Evolutionary conservation across 2,888 invertebrate genomes (phyloP), one percentile per base, ranked within the genome.

Genomic region (Dryococelus australis): DNA sequence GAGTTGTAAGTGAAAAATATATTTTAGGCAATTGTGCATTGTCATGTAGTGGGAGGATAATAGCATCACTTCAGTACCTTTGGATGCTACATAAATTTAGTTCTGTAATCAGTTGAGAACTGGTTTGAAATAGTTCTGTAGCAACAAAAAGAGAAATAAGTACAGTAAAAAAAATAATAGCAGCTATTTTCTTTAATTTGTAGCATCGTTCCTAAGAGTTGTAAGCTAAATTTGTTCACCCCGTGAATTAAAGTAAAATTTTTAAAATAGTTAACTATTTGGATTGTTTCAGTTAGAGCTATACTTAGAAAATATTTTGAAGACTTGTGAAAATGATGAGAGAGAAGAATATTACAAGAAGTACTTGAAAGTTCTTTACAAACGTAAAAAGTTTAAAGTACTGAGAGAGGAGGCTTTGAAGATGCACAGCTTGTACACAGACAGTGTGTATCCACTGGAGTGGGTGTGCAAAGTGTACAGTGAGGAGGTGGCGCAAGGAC

Each of bases 381-480:
- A 92, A 88, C 90, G 91, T 86, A 91, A 92, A 84, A 93, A 94
- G 89, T 91, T 92, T 86, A 91, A 91, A 12, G 90, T 91, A 47
- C 91, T 95, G 86, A 89, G 95, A 78, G 90, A 92, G 81, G 91
- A 93, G 89, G 93, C 94, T 26, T 91, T 92, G 87, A 91, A 92
- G 87, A 94, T 95, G 93, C 92, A 93, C 85, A 90, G 91, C 43
- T 89, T 93, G 10, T 94, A 93, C 90, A 93, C 93, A 6, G 91
- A 92, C 0, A 93, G 94, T 90, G 91, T 92, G 28, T 93, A 93
- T 89, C 93, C 94, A 0, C 92, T 94, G 87, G 95, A 95, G 91
- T 95, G 95, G 94, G 93, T 95, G 87, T 95, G 95, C 90, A 94
- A 94, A 90, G 92, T 94, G 0, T 95, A 93, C 90, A 93, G 93